Conservation (phyloP, 2,888 invertebrate species). For the Sisyra nigra region DNA sequence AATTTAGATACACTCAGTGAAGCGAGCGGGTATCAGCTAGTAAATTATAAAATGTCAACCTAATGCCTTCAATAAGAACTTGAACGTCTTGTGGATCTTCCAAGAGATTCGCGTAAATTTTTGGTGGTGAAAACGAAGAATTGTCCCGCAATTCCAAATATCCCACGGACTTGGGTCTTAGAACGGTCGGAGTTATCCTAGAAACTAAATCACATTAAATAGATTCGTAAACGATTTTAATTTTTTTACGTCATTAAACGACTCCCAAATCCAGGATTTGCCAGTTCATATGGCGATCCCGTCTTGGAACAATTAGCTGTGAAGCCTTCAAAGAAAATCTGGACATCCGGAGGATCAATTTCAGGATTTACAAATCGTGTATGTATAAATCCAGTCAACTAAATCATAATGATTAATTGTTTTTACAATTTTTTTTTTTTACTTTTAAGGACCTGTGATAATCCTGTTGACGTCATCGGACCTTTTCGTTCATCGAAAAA, state of each 20-base stretch:
- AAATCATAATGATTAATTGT: too few relatives aligned
- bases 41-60: too few relatives aligned
- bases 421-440: too few relatives aligned
- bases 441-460: conserved; percentile 11
- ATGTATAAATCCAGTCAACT: conserved; percentile 11
- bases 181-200: conserved; percentile 11
- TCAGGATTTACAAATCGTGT: conserved; percentile 9
- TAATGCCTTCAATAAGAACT: conserved; percentile 9
- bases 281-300: conserved; percentile 1
- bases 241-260: conserved; percentile 4
- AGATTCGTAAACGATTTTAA: too few relatives aligned
- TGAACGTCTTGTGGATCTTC: conserved; percentile 6
- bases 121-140: conserved; percentile 7
- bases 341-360: conserved; percentile 10
- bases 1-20: too few relatives aligned
- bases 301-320: conserved; percentile 10
- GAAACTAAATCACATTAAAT: too few relatives aligned
- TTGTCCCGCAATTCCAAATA: conserved; percentile 8
- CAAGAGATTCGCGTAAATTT: conserved; percentile 9
- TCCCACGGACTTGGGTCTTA: conserved; percentile 10
- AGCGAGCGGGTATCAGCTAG: too few relatives aligned
- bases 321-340: conserved; percentile 11
- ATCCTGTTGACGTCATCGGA: conserved; percentile 10
- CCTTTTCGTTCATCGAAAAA: conserved; percentile 8
- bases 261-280: not conserved